Evolutionary conservation across 2,888 invertebrate species (phyloP), one percentile per base, ranked within the genome.

Genomic region (Pachliopta kotzebuea): DNA sequence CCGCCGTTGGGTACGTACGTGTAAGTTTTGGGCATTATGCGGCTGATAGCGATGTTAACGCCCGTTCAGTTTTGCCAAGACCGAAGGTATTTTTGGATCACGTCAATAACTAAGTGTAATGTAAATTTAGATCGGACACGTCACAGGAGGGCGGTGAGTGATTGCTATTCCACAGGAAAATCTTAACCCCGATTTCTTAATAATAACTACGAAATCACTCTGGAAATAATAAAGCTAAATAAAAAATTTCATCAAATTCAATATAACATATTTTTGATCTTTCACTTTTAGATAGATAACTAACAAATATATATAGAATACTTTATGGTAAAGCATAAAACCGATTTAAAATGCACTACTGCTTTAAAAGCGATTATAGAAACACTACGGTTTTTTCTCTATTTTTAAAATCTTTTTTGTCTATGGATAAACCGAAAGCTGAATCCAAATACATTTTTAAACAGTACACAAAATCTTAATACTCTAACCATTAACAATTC

Each of bases 61-160:
- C 84, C 90, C 90, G 88, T 89, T 86, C 86, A 81, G 90, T 88
- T 90, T 90, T 89, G 90, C 90, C 90, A 90, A 90, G 89, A 86
- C 75, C 70, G 77, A 80, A 83, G 61, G 81, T 90, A 90, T 91
- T 91, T 90, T 90, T 86, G 89, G 90, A 89, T 84, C 90, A 86
- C 89, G 90, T 90, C 91, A 90, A 91, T 90, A 91, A 89, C 85
- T 90, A 88, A 90, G 90, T 89, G 88, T 86, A 84, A 81, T 81
- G 86, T 90, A 90, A 87, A 87, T 88, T 86, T 90, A 90, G 90
- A 78, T 74, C 71, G 81, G 85, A 85, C 86, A 86, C 88, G 88
- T 90, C 90, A 90, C 82, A 78, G 73, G 72, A 76, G 72, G 76
- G 80, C 79, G 81, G 75, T 76, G 76, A 85, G 83, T 86, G 80